Base-by-base conservation (phyloP, 2,113 vertebrate species). In the Anoplopoma fimbria region DNA sequence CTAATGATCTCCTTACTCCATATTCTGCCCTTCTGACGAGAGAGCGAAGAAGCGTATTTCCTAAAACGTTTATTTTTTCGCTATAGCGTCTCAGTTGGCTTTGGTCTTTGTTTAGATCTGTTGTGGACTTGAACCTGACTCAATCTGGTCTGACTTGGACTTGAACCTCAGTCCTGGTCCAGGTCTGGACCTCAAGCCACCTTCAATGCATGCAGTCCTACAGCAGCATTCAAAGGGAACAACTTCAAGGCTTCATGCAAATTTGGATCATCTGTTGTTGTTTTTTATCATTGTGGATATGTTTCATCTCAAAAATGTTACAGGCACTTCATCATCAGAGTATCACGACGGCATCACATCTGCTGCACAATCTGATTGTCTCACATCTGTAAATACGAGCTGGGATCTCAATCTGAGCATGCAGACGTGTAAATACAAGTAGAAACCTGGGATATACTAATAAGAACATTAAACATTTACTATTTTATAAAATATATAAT, bases 321-420 rank as follows among this genome's bases (percentile, higher is more conserved):
- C 92, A 95, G 93, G 94, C 94, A 94, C 95, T 95, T 92, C 68
- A 69, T 91, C 68, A 72, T 88, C 85, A 81, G 79, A 51, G 80
- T 49, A 55, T 84, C 14, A 84, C 61, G 64, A 27, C 82, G 1
- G 69, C 29, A 62, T 64, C 27, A 86, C 82, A 80, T 79, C 75
- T 75, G 81, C 69, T 85, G 76, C 78, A 74, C 84, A 80, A 38
- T 68, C 80, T 36, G 77, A 83, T 73, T 70, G 83, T 83, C 58
- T 78, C 70, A 77, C 77, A 77, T 76, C 67, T 69, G 60, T 63
- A 84, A 55, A 75, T 42, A 81, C 81, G 69, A 75, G 57, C 69
- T 60, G 64, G 64, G 76, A 55, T 64, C 79, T 55, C 29, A 21
- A 63, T 77, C 72, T 0, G 38, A 69, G 64, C 92, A 91, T 94